Evolutionary conservation across 1,140 invertebrate species (phyloP).

Genomic region (Drosophila carrolli): DNA sequence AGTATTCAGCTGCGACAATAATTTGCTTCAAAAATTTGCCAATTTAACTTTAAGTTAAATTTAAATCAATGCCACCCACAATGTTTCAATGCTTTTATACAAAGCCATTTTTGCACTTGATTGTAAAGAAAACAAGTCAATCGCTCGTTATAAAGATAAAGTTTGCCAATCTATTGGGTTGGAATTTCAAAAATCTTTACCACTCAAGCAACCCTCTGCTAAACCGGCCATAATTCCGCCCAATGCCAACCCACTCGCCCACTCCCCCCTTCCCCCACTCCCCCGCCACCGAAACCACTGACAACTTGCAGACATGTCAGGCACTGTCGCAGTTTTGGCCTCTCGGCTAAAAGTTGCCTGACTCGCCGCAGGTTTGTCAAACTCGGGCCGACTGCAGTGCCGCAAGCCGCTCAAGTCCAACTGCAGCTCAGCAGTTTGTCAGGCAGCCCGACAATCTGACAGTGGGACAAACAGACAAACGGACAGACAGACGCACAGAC

Average conservation of each 20-base stretch:
- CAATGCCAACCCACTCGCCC: conserved; percentile 31
- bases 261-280: background rate
- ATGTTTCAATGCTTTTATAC: too few species aligned
- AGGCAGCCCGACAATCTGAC: conserved; percentile 22
- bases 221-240: conserved; percentile 9
- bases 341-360: conserved; percentile 40
- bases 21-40: too few species aligned
- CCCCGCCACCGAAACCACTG: conserved; percentile 7
- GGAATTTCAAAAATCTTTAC: conserved; percentile 1
- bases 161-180: background rate
- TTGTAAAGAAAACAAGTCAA: background rate
- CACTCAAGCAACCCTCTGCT: conserved; percentile 19
- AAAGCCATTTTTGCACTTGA: too few species aligned
- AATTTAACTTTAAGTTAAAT: too few species aligned
- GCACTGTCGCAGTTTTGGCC: conserved; percentile 29
- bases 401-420: conserved; percentile 25
- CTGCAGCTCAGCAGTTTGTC: conserved; percentile 55
- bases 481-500: background rate
- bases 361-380: conserved; percentile 58
- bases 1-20: too few species aligned
- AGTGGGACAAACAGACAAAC: conserved; percentile 1
- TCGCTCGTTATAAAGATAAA: background rate
- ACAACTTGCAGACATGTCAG: conserved; percentile 73
- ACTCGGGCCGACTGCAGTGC: conserved; percentile 24
- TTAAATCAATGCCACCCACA: too few species aligned